Conservation (phyloP, 2,888 invertebrate species). For the Pollenia amentaria region DNA sequence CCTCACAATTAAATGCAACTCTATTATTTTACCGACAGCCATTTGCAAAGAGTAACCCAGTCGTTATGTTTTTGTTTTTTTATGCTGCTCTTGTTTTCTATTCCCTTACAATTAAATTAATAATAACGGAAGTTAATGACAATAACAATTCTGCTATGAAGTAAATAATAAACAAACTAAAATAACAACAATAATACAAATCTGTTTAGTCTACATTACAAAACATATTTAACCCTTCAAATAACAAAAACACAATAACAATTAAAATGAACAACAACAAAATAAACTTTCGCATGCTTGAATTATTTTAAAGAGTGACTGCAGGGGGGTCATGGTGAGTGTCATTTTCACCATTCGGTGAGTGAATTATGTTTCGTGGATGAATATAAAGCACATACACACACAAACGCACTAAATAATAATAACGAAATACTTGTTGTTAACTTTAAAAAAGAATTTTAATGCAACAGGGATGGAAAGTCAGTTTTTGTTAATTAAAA, state of each 20-base stretch:
- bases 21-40: background rate
- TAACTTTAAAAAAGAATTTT: slow-evolving; percentile 15
- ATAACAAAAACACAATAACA: slow-evolving; percentile 16
- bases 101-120: slow-evolving; percentile 15
- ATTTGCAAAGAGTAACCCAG: background rate
- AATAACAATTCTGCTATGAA: slow-evolving; percentile 20
- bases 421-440: slow-evolving; percentile 21
- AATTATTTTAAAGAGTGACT: slow-evolving; percentile 8
- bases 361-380: slow-evolving; percentile 26
- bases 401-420: background rate
- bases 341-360: slow-evolving; percentile 15
- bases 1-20: slow-evolving; percentile 17
- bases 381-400: background rate
- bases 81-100: background rate
- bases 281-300: slow-evolving; percentile 54
- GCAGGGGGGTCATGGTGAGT: slow-evolving; percentile 35
- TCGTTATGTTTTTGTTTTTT: background rate
- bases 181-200: slow-evolving; percentile 37
- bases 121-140: slow-evolving; percentile 58
- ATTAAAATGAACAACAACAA: slow-evolving; percentile 1
- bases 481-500: too few relatives aligned
- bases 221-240: slow-evolving; percentile 49
- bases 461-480: slow-evolving; percentile 2
- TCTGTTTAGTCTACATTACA: slow-evolving; percentile 32
- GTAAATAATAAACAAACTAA: background rate